Conservation (phyloP, 2,797 vertebrate species). For the Labroides dimidiatus region DNA sequence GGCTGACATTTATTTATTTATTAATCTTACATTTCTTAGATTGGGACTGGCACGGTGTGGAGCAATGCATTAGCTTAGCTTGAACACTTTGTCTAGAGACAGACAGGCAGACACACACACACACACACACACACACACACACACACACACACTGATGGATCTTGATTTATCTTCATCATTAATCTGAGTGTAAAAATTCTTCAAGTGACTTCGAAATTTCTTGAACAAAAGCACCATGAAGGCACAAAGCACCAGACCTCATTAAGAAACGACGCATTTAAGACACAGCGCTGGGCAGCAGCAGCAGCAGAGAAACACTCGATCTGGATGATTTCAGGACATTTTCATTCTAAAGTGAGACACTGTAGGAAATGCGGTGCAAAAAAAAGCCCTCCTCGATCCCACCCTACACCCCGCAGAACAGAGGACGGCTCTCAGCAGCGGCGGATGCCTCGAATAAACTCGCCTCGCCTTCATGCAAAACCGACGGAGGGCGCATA, state of each 20-base stretch:
- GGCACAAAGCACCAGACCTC: constrained; percentile 30
- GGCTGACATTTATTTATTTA: constrained; percentile 46
- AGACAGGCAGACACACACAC: background rate
- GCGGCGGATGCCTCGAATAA: constrained; percentile 64
- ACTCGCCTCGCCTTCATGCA: constrained; percentile 72
- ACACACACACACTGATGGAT: constrained; percentile 48
- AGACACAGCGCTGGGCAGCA: constrained; percentile 7
- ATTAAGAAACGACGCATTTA: constrained; percentile 53
- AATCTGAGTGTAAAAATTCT: constrained; percentile 43
- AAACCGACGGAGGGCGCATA: constrained; percentile 61
- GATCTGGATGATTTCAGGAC: constrained; percentile 4
- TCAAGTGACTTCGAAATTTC: constrained; percentile 43
- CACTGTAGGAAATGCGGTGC: constrained; percentile 78
- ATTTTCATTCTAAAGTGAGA: constrained; percentile 53
- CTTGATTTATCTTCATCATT: constrained; percentile 55
- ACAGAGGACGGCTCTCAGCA: constrained; percentile 72
- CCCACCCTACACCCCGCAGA: constrained; percentile 90
- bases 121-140: constrained; percentile 24
- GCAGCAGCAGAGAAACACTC: constrained; percentile 7
- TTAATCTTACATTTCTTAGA: constrained; percentile 51
- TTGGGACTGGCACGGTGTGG: constrained; percentile 65
- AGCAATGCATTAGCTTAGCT: constrained; percentile 47
- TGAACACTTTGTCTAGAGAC: constrained; percentile 36
- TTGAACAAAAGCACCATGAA: constrained; percentile 50
- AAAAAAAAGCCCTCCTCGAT: constrained; percentile 78